phyloP scores from a whole-genome alignment of 1,140 invertebrate species.

The Neodiprion virginianus region DNA sequence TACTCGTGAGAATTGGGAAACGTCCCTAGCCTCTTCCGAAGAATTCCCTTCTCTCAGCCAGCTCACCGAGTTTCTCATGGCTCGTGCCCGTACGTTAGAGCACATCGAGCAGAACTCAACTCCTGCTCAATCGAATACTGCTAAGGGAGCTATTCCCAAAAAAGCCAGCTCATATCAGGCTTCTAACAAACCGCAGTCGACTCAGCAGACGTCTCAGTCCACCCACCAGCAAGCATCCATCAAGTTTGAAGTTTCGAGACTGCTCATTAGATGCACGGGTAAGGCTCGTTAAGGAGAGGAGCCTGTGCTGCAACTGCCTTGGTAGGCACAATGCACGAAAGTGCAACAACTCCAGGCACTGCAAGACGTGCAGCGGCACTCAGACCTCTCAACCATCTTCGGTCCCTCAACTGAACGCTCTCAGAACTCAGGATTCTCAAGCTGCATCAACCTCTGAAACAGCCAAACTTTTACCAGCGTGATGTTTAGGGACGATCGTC shows the following conservation, averaged over 20 bases:
- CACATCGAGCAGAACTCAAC: background rate
- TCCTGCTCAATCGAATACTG: background rate
- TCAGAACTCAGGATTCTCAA: background rate
- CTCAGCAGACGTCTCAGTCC: background rate
- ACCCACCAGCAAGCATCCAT: background rate
- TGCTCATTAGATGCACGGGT: background rate
- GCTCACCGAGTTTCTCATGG: constrained; percentile 6
- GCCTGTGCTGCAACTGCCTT: constrained; percentile 8
- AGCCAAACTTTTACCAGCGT: background rate
- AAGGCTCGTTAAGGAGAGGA: background rate
- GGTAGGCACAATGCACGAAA: background rate
- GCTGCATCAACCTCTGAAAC: background rate
- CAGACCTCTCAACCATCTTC: background rate
- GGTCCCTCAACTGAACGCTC: background rate
- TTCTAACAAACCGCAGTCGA: background rate
- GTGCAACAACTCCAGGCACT: background rate
- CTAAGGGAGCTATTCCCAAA: too few species aligned
- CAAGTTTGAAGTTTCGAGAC: background rate
- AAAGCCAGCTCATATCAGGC: too few species aligned
- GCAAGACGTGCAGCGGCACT: background rate
- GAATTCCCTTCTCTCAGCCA: constrained; percentile 12
- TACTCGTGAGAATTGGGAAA: constrained; percentile 18
- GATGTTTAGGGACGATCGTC: background rate
- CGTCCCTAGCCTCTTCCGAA: constrained; percentile 3
- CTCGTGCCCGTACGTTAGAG: background rate